Evolutionary conservation across 1,140 invertebrate genomes (phyloP), one percentile per base, ranked within the genome.

Genomic region (Eufriesea mexicana): DNA sequence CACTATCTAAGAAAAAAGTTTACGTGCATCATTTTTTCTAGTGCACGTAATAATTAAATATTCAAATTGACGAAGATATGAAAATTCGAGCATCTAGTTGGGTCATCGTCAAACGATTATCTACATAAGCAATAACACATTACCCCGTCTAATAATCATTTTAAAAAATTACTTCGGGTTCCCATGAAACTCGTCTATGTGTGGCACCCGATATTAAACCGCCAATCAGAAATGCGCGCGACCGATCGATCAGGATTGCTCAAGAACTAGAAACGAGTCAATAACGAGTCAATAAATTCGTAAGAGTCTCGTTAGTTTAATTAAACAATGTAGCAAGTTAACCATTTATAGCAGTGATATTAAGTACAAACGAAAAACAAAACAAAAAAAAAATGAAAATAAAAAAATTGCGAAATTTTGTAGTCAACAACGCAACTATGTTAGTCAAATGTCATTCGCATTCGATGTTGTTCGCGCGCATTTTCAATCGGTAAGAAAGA

Each of bases 211-310:
- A 75, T 5, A 45, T 18, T 23, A 66, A 55, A 81, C 12, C 25
- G n/a, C 45, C 35, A 23, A 75, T 16, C 6, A 23, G 14, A 71
- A 71, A 54, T 54, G 67, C 64, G 79, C 54, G 28, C 49, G 66
- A 62, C 47, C 54, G 42, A 42, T 67, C 71, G 80, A 45, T 67
- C 45, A n/a, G 61, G 49, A 78, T 70, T 77, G 84, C 84, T 87
- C 86, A 84, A 87, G 49, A 28, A 76, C 35, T 59, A 64, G 64
- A 80, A 86, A 84, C 76, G 82, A 86, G 84, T 86, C 84, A 86
- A 86, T 86, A 86, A 62, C 47, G 76, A 87, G 86, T 87, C 86
- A 87, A 87, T 87, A 87, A 79, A 81, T 79, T 79, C 80, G 61
- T 86, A 86, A 76, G 80, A 18, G 81, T 55, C 75, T 83, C 74